These are phyloP conservation scores for Ancistrus triradiatus DNA, from an alignment of 2,113 vertebrate genomes.

Conservation along the genomic window DNA sequence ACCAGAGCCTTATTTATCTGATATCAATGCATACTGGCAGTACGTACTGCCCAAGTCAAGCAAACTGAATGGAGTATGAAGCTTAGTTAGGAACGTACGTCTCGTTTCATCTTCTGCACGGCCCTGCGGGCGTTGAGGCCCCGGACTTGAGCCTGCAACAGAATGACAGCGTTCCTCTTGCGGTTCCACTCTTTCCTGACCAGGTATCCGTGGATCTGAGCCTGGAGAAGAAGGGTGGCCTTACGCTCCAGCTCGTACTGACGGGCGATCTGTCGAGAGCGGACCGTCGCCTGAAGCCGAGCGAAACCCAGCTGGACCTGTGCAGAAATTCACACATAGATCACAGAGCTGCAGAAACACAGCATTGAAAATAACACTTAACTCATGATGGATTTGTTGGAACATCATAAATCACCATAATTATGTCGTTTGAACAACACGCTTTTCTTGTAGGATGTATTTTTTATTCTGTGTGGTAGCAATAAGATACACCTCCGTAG, in stretches of 20 bases:
- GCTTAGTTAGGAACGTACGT: constrained; percentile 65
- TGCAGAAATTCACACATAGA: not conserved
- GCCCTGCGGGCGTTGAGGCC: constrained; percentile 72
- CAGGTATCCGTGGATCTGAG: constrained; percentile 71
- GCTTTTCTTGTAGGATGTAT: too few species aligned
- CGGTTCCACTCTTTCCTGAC: constrained; percentile 67
- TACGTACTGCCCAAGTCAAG: too few species aligned
- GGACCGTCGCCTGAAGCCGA: constrained; percentile 83
- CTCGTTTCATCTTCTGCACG: constrained; percentile 61
- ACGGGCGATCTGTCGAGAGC: constrained; percentile 66
- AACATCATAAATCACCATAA: too few species aligned
- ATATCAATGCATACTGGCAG: too few species aligned
- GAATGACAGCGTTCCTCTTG: constrained; percentile 69
- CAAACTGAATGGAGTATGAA: too few species aligned
- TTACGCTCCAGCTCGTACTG: constrained; percentile 67
- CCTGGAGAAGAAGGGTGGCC: constrained; percentile 69
- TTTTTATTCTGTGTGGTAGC: too few species aligned
- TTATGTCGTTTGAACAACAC: too few species aligned
- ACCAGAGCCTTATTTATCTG: too few species aligned
- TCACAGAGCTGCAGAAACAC: too few species aligned
- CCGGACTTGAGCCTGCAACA: constrained; percentile 81
- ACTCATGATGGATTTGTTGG: too few species aligned
- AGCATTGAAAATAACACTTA: too few species aligned
- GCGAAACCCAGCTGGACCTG: constrained; percentile 82
- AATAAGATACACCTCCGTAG: too few species aligned